phyloP scores from a whole-genome alignment of 2,797 vertebrate genomes.

The Macrochelys suwanniensis region DNA sequence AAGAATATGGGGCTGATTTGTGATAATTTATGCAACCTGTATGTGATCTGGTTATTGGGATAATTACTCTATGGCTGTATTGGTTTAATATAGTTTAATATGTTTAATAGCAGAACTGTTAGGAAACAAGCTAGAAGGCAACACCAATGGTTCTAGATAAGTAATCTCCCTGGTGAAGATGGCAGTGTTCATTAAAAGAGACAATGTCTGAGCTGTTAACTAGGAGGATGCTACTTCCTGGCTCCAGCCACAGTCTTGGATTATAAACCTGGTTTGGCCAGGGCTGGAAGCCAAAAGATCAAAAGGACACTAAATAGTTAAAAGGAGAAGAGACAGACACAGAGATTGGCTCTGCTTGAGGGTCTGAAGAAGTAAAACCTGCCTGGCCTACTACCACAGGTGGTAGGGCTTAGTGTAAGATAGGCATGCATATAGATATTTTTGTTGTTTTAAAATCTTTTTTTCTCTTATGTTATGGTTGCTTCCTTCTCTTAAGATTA shows the following conservation, averaged over 20 bases:
- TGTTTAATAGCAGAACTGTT: neutral
- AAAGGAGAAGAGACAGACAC: neutral
- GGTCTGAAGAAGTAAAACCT: neutral
- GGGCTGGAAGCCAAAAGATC: neutral
- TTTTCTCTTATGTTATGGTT: neutral
- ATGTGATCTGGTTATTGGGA: constrained; percentile 40
- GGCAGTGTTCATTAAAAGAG: constrained; percentile 36
- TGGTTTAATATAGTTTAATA: constrained; percentile 19
- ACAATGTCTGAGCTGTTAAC: constrained; percentile 14
- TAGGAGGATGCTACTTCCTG: constrained; percentile 35
- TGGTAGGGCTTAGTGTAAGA: neutral
- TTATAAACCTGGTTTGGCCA: neutral
- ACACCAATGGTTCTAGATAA: neutral
- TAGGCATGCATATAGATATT: neutral
- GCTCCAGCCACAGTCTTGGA: neutral
- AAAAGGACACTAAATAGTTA: constrained; percentile 9
- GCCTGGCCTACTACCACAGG: neutral
- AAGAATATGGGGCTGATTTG: neutral
- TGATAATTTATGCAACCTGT: neutral
- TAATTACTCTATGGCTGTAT: constrained; percentile 22
- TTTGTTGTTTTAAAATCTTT: accelerated
- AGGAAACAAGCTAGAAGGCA: neutral
- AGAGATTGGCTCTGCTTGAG: neutral
- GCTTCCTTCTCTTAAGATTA: neutral
- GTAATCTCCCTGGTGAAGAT: neutral